A percentile compares a stretch with the other conserved stretches of the same genome.
Evolutionary conservation across 2,797 vertebrate genomes (phyloP).

Genomic region (Diplodus puntazzo): DNA sequence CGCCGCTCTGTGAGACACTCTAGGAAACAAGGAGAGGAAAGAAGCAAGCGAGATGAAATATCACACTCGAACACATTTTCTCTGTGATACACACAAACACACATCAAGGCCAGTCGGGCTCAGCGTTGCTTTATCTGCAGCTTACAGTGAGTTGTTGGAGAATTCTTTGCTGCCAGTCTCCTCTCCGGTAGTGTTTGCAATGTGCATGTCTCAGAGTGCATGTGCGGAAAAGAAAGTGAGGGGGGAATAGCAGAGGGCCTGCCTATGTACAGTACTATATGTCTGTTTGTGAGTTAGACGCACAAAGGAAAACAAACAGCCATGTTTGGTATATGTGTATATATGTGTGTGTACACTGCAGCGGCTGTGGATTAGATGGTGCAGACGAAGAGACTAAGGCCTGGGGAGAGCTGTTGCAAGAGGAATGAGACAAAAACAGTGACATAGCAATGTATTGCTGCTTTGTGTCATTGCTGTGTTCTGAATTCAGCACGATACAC

Average conservation of each 20-base stretch:
- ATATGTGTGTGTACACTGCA: slow-evolving; percentile 41
- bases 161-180: slow-evolving; percentile 62
- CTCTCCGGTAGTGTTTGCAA: slow-evolving; percentile 48
- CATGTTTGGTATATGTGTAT: slow-evolving; percentile 23
- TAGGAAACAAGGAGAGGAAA: slow-evolving; percentile 21
- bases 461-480: slow-evolving; percentile 21
- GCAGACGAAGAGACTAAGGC: slow-evolving; percentile 37
- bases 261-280: slow-evolving; percentile 30
- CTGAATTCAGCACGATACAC: slow-evolving; percentile 5
- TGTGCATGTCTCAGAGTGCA: slow-evolving; percentile 15
- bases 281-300: slow-evolving; percentile 42
- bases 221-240: slow-evolving; percentile 29
- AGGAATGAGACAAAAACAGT: slow-evolving; percentile 31
- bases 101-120: slow-evolving; percentile 62
- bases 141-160: slow-evolving; percentile 72
- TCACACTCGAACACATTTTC: slow-evolving; percentile 29
- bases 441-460: slow-evolving; percentile 25
- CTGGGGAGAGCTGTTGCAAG: slow-evolving; percentile 25
- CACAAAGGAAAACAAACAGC: slow-evolving; percentile 41
- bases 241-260: slow-evolving; percentile 24
- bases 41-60: slow-evolving; percentile 35
- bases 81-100: slow-evolving; percentile 55
- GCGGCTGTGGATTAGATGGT: slow-evolving; percentile 46
- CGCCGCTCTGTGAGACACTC: background rate
- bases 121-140: slow-evolving; percentile 75